Percentiles rank a stretch among this genome's conserved stretches.
Evolutionary conservation across 2,888 invertebrate genomes (phyloP).

Genomic region (Euclidia mi): DNA sequence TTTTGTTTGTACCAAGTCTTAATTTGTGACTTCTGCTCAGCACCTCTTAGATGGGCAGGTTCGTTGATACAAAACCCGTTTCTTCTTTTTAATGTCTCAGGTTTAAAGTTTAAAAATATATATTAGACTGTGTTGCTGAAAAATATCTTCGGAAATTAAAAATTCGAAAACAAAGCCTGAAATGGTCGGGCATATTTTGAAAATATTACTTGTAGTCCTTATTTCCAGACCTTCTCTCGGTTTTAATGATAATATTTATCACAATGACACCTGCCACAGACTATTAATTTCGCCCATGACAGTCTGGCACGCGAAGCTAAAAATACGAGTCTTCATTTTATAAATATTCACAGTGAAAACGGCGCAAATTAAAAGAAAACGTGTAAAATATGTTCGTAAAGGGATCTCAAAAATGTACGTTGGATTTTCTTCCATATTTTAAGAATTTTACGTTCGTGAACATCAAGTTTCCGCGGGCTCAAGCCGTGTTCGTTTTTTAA

Average conservation of each 20-base stretch:
- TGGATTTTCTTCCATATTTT: constrained; percentile 14
- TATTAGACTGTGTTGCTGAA: too few relatives aligned
- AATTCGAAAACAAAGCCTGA: too few relatives aligned
- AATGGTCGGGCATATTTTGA: too few relatives aligned
- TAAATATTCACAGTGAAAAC: constrained; percentile 2
- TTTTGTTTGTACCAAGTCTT: too few relatives aligned
- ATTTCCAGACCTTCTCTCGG: too few relatives aligned
- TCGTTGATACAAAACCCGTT: too few relatives aligned
- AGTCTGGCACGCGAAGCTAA: constrained; percentile 22
- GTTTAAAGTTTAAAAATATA: too few relatives aligned
- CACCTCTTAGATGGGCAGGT: too few relatives aligned
- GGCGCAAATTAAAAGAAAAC: constrained; percentile 1
- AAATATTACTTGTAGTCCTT: too few relatives aligned
- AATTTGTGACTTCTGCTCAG: too few relatives aligned
- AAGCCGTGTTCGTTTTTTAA: constrained; percentile 8
- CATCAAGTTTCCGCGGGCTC: constrained; percentile 1
- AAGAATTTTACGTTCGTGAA: constrained; percentile 3
- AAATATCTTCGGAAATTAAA: too few relatives aligned
- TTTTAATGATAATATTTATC: constrained; percentile 34
- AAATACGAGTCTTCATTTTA: constrained; percentile 14
- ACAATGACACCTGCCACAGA: constrained; percentile 39
- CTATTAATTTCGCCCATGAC: constrained; percentile 34
- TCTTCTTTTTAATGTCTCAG: too few relatives aligned
- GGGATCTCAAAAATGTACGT: constrained; percentile 2
- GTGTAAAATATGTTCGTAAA: constrained; percentile 1